A percentile compares a stretch with the other conserved stretches of the same genome.
Evolutionary conservation across 2,888 invertebrate genomes (phyloP).

Genomic region (Hypolimnas misippus): DNA sequence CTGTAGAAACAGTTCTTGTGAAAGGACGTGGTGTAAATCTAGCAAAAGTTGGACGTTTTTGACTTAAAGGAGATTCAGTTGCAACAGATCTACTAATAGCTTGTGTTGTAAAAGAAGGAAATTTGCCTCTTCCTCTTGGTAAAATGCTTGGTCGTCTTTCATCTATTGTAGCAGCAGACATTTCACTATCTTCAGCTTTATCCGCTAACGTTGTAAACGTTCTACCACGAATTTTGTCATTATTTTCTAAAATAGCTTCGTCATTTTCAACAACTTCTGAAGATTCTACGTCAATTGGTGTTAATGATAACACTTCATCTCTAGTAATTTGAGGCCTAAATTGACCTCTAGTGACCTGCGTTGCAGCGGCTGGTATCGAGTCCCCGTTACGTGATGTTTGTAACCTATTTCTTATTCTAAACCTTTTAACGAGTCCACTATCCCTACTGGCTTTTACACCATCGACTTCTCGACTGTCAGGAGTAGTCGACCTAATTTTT

Average conservation of each 20-base stretch:
- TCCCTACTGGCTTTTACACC: constrained; percentile 48
- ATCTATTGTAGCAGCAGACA: constrained; percentile 72
- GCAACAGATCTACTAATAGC: constrained; percentile 47
- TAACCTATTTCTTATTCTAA: constrained; percentile 60
- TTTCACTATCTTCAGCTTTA: constrained; percentile 65
- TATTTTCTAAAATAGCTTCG: constrained; percentile 51
- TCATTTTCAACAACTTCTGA: constrained; percentile 52
- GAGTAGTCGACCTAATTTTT: constrained; percentile 78
- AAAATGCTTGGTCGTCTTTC: constrained; percentile 61
- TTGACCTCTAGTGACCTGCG: constrained; percentile 65
- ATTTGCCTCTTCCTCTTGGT: constrained; percentile 69
- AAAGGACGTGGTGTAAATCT: constrained; percentile 78
- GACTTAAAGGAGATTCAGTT: constrained; percentile 53
- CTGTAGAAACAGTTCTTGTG: constrained; percentile 51
- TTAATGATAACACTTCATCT: constrained; percentile 82
- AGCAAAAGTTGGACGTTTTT: constrained; percentile 65
- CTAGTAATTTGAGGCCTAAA: constrained; percentile 62
- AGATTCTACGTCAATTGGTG: constrained; percentile 73
- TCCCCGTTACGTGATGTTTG: constrained; percentile 58
- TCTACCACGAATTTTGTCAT: constrained; percentile 51
- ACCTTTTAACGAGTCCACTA: constrained; percentile 51
- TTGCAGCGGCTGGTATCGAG: constrained; percentile 69
- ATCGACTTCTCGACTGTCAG: constrained; percentile 73
- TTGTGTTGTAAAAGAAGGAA: constrained; percentile 62
- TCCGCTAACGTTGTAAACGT: constrained; percentile 57